Evolutionary conservation across 2,113 vertebrate genomes (phyloP), one percentile per base, ranked within the genome.

Genomic region (Atherinomorus stipes): DNA sequence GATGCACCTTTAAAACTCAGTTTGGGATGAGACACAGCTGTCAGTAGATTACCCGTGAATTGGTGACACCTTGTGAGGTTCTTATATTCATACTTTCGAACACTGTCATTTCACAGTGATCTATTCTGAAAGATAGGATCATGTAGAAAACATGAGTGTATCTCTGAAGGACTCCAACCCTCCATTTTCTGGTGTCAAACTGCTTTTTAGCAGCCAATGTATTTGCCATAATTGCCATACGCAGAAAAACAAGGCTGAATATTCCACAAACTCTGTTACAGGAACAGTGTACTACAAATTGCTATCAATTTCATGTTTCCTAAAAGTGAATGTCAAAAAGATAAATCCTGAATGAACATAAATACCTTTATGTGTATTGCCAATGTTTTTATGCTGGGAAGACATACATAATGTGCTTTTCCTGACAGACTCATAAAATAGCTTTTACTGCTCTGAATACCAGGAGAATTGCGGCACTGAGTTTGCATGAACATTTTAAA

Each of bases 391-490:
- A 71, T 86, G 75, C 85, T 64, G 71, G 80, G 68, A 81, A 89
- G 84, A 76, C 81, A 83, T 86, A 82, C 79, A 88, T 90, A 90
- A 90, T 82, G 88, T 81, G 86, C 86, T 79, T 93, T 85, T 86
- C 88, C 86, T 91, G 88, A 94, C 91, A 91, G 85, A 86, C 91
- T 88, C 93, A 83, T 94, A 93, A 94, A 95, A 90, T 85, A 84
- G 90, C 86, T 91, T 93, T 93, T 93, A 94, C 90, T 87, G 88
- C 91, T 88, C 71, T 93, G 93, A 94, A 93, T 92, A 84, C 92
- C 92, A 89, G 83, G 82, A 89, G 91, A 90, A 94, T 94, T 93
- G 92, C 91, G 75, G 88, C 88, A 81, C 86, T 83, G 86, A 83
- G 73, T 93, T 92, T 85, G 90, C 91, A 88, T 91, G 91, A 88